Evolutionary conservation across 2,888 invertebrate species (phyloP), one percentile per base, ranked within the genome.

Genomic region (Diaphora mendica): DNA sequence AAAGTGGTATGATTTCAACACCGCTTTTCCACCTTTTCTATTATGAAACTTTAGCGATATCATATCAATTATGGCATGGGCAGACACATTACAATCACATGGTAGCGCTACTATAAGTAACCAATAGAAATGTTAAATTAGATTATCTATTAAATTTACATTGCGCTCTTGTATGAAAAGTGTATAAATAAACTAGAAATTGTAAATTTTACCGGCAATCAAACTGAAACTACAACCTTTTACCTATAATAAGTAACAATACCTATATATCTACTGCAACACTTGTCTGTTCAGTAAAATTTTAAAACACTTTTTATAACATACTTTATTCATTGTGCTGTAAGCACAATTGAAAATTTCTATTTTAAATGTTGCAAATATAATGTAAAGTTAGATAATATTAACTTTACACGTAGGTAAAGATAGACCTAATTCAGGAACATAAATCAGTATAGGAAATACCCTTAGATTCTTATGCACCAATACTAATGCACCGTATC

Each of bases 71-170:
- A 15, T 62, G 30, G 62, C 62, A 62, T 30, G 26, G 30, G 30
- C 62, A 30, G 17, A 30, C 7, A 30, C 30, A 15, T 30, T 62
- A 30, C 17, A 17, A 26, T 62, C 62, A 65, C 35, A 39, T 35
- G 26, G 23, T 66, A 66, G 65, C 35, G 64, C 65, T 66, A 66
- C 26, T 66, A 17, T 26, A 39, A n/a, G 39, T 65, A 42, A 55
- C n/a, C 23, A 11, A n/a, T 55, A n/a, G n/a, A 51, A 7, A 39
- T 3, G 20, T 48, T 20, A 48, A 44, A 20, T 20, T 48, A 48
- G 48, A 48, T 48, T 48, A 48, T 8, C n/a, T 42, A 20, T 42
- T n/a, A 13, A 65, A 66, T n/a, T 4, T 30, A 20, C 30, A 67
- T 20, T 3, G 20, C 20, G 4, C n/a, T 26, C 44, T 67, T 30